These are phyloP conservation scores for Adelognathus sp. DNA, from an alignment of 2,888 invertebrate genomes.

Conservation along the genomic window DNA sequence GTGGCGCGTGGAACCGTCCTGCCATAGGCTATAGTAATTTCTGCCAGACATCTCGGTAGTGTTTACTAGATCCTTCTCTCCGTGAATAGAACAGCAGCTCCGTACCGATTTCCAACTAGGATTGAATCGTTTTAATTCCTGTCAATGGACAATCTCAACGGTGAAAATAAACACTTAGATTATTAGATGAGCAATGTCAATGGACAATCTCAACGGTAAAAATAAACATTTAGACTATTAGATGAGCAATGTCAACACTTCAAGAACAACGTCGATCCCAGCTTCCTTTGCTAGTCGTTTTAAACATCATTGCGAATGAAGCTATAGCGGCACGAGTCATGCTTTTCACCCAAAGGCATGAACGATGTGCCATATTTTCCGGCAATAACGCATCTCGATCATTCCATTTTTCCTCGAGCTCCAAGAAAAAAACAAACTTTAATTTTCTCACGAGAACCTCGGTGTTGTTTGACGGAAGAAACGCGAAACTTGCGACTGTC, in stretches of 20 bases:
- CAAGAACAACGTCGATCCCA: too few species aligned
- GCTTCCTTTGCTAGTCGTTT: not conserved
- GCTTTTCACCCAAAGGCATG: not conserved
- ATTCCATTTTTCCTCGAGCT: slow-evolving; percentile 23
- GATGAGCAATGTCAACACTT: too few species aligned
- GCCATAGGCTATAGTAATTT: too few species aligned
- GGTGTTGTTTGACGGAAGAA: slow-evolving; percentile 1
- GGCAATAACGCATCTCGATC: not conserved
- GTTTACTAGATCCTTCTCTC: too few species aligned
- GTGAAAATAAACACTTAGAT: not conserved
- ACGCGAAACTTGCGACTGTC: slow-evolving; percentile 21
- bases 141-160: too few species aligned
- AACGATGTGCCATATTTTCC: not conserved
- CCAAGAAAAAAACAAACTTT: slow-evolving; percentile 37
- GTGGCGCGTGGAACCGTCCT: too few species aligned
- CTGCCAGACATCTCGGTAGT: too few species aligned
- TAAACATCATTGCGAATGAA: not conserved
- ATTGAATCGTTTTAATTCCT: too few species aligned
- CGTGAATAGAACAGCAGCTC: too few species aligned
- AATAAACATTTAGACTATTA: too few species aligned
- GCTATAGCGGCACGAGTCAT: not conserved
- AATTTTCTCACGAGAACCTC: slow-evolving; percentile 29
- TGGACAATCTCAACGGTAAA: not conserved
- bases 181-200: not conserved
- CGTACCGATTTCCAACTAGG: too few species aligned